A percentile compares a stretch with the other conserved stretches of the same genome.
Evolutionary conservation across 2,797 vertebrate species (phyloP).

Genomic region (Odontamblyopus lacepedii): DNA sequence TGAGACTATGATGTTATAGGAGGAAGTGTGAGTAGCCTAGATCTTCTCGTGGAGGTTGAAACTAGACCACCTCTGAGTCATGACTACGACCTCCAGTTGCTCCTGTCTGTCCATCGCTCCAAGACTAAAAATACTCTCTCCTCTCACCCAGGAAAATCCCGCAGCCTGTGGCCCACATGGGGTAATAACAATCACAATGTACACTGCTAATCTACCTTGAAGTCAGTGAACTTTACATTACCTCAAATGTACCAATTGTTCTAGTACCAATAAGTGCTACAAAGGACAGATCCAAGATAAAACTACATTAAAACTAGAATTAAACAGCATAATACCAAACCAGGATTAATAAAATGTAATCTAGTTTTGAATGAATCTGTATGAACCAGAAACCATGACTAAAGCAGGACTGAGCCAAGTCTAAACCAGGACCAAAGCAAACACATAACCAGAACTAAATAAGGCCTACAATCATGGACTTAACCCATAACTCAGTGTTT

Average conservation of each 20-base stretch:
- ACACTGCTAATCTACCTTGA: constrained; percentile 48
- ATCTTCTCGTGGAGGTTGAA: constrained; percentile 38
- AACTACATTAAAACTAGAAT: too few species aligned
- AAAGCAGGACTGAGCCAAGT: background rate
- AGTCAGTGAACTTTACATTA: constrained; percentile 1
- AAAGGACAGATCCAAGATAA: background rate
- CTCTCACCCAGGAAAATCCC: constrained; percentile 75
- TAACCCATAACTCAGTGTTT: background rate
- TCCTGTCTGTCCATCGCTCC: constrained; percentile 70
- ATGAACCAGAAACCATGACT: background rate
- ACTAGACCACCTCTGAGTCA: constrained; percentile 69
- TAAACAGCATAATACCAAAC: background rate
- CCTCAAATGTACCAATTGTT: background rate
- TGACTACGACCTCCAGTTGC: constrained; percentile 71
- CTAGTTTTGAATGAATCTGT: background rate
- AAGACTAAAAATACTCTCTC: constrained; percentile 75
- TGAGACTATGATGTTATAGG: constrained; percentile 8
- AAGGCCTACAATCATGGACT: too few species aligned
- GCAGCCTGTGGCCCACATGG: constrained; percentile 39
- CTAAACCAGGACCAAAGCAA: background rate
- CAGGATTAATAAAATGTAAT: background rate
- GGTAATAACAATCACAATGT: constrained; percentile 17
- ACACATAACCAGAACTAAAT: background rate
- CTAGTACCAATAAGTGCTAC: background rate
- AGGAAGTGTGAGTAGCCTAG: background rate